Conservation (phyloP, 2,888 invertebrate species). For the Leptopilina syphax region DNA sequence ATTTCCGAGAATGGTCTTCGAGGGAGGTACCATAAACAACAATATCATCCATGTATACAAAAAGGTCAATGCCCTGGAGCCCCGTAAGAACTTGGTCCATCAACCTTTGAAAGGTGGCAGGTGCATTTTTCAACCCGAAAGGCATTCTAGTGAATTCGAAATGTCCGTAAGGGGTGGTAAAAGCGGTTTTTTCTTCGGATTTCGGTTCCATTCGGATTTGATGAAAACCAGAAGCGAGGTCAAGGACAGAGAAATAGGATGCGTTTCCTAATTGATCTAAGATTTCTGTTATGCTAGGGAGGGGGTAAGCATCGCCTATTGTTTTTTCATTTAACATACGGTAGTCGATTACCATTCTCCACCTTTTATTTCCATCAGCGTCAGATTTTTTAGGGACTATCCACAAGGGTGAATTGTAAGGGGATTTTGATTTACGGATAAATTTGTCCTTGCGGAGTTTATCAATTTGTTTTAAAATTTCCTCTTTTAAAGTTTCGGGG, state of each 20-base stretch:
- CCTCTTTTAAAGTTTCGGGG: background rate
- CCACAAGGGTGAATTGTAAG: background rate
- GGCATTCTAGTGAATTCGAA: constrained; percentile 42
- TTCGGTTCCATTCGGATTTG: constrained; percentile 53
- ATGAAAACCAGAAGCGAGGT: constrained; percentile 57
- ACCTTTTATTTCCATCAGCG: background rate
- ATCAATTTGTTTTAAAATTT: background rate
- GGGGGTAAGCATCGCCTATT: no score
- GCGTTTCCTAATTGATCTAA: constrained; percentile 55
- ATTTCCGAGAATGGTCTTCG: background rate
- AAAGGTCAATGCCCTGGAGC: background rate
- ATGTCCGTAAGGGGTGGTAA: constrained; percentile 44
- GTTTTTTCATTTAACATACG: no score
- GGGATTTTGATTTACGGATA: background rate
- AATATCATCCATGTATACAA: background rate
- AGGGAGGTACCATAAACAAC: background rate
- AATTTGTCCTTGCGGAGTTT: background rate
- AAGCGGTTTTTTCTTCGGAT: constrained; percentile 41
- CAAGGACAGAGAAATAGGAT: constrained; percentile 56
- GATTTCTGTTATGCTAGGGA: constrained; percentile 44
- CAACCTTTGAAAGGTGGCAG: background rate
- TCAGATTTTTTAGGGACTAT: background rate
- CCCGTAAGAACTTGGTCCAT: background rate
- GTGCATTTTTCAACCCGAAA: background rate
- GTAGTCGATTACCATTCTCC: no score